A percentile compares a stretch with the other conserved stretches of the same genome.
These are phyloP conservation scores for Peromyscus maniculatus DNA, from an alignment of 2,113 vertebrate genomes.

Conservation along the genomic window DNA sequence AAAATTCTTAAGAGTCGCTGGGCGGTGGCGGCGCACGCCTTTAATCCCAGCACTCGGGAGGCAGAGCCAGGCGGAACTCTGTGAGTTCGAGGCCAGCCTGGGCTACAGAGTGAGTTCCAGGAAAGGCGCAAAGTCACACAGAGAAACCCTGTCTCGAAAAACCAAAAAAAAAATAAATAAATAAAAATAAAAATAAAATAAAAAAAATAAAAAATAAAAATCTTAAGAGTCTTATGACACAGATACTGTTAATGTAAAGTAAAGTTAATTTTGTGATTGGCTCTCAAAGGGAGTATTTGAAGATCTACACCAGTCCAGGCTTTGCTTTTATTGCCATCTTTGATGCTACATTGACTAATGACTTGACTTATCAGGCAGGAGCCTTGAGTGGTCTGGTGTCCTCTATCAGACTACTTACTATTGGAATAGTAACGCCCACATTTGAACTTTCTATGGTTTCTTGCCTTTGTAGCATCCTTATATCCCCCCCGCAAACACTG, in stretches of 20 bases:
- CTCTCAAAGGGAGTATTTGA: conserved; percentile 53
- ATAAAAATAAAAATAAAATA: too few relatives aligned
- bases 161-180: too few relatives aligned
- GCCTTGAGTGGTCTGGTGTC: neutral
- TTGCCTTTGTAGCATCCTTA: neutral
- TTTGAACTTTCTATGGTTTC: conserved; percentile 16
- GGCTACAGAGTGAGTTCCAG: too few relatives aligned
- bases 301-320: conserved; percentile 48
- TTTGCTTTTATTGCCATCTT: conserved; percentile 58
- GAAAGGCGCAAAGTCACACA: too few relatives aligned
- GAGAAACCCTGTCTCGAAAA: too few relatives aligned
- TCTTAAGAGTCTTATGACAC: conserved; percentile 14
- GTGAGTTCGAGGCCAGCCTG: too few relatives aligned
- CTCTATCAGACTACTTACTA: neutral
- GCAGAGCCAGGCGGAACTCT: too few relatives aligned
- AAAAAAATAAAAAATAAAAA: neutral
- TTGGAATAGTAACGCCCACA: conserved; percentile 29
- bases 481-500: neutral
- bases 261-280: neutral
- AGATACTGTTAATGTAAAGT: conserved; percentile 50
- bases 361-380: neutral
- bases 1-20: conserved; percentile 12
- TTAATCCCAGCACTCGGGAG: too few relatives aligned
- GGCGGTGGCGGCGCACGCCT: too few relatives aligned
- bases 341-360: conserved; percentile 48